Evolutionary conservation across 2,113 vertebrate species (phyloP).

Genomic region (Cathartes aura): DNA sequence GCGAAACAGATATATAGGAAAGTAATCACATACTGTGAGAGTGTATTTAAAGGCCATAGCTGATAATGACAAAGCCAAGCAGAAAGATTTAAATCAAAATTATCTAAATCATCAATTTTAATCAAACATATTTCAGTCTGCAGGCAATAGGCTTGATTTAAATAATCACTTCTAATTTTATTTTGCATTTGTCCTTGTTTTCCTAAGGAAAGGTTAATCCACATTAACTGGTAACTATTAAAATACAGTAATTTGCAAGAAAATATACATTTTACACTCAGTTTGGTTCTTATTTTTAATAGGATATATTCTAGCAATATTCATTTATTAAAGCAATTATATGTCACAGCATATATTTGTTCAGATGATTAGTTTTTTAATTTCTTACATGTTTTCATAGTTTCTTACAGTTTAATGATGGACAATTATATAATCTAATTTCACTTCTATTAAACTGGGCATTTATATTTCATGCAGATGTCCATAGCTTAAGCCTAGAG

Average conservation of each 20-base stretch:
- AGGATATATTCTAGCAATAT: neutral
- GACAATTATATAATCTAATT: conserved; percentile 31
- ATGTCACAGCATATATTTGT: neutral
- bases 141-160: neutral
- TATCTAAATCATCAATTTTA: neutral
- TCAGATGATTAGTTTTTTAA: conserved; percentile 3
- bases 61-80: neutral
- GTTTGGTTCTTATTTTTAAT: conserved; percentile 14
- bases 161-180: neutral
- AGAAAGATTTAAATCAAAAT: neutral
- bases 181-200: conserved; percentile 12
- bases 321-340: conserved; percentile 22
- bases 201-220: conserved; percentile 7
- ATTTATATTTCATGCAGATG: conserved; percentile 26
- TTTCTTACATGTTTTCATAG: conserved; percentile 22
- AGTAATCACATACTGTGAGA: neutral
- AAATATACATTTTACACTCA: conserved; percentile 21
- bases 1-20: neutral
- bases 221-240: neutral
- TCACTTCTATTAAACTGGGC: neutral
- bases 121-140: neutral
- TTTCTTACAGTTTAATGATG: conserved; percentile 1
- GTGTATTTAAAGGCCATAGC: neutral
- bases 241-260: conserved; percentile 15
- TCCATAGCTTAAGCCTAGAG: neutral